A percentile compares a stretch with the other conserved stretches of the same genome.
Conservation (phyloP, 2,888 invertebrate species). For the Linnaemya tessellans region DNA sequence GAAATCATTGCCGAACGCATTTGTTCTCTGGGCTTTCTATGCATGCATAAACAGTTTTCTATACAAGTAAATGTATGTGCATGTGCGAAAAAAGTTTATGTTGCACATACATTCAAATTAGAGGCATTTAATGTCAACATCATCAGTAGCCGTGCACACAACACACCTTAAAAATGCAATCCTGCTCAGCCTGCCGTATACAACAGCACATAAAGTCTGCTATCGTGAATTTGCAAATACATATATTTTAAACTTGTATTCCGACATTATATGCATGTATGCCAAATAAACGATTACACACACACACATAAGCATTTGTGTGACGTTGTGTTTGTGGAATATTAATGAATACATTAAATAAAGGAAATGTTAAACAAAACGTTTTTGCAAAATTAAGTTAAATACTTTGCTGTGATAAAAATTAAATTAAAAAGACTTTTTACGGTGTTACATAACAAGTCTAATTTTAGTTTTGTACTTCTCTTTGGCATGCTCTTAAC, state of each 20-base stretch:
- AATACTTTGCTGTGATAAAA: background rate
- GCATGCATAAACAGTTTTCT: no score
- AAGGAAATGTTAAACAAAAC: background rate
- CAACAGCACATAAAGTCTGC: background rate
- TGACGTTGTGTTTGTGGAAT: background rate
- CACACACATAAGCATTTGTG: background rate
- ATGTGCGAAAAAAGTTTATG: slow-evolving; percentile 10
- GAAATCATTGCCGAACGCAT: no score
- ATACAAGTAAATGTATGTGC: background rate
- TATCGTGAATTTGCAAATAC: background rate
- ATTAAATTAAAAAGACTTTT: background rate
- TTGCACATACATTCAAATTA: slow-evolving; percentile 53
- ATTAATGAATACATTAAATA: slow-evolving; percentile 15
- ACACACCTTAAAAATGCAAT: slow-evolving; percentile 28
- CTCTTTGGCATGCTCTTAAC: no score
- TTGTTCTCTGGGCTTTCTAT: background rate
- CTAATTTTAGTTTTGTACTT: no score
- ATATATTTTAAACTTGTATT: slow-evolving; percentile 7
- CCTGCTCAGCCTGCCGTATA: background rate
- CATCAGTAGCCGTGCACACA: slow-evolving; percentile 41
- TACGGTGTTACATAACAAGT: no score
- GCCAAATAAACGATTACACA: no score
- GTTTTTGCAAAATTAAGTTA: background rate
- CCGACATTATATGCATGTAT: background rate
- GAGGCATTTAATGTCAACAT: slow-evolving; percentile 64